A percentile compares a stretch with the other conserved stretches of the same genome.
phyloP scores from a whole-genome alignment of 2,888 invertebrate genomes.

The Cepaea hortensis region DNA sequence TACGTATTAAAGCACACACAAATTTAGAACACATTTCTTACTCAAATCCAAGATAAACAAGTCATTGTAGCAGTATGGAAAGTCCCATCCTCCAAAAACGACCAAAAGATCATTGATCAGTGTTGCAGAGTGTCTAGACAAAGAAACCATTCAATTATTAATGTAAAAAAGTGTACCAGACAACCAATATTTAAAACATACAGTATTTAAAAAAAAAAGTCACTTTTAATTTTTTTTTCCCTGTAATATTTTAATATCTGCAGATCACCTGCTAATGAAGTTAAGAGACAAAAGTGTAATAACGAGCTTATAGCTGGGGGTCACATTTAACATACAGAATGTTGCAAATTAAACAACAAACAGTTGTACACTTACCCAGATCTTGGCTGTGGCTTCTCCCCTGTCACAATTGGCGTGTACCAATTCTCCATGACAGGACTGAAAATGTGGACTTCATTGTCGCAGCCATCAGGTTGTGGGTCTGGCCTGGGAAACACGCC shows the following conservation, averaged over 20 bases:
- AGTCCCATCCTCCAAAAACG: constrained; percentile 76
- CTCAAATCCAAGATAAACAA: constrained; percentile 73
- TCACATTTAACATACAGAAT: no score
- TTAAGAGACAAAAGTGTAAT: background rate
- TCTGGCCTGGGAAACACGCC: constrained; percentile 73
- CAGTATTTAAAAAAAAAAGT: background rate
- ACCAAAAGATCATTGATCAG: constrained; percentile 72
- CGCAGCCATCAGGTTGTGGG: constrained; percentile 74
- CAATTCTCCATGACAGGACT: constrained; percentile 74
- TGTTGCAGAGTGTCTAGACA: constrained; percentile 72
- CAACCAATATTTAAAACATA: background rate
- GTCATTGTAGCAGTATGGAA: constrained; percentile 73
- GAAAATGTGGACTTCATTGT: constrained; percentile 74
- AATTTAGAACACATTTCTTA: constrained; percentile 55
- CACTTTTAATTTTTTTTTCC: no score
- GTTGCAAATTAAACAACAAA: no score
- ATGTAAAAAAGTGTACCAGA: background rate
- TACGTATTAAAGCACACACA: background rate
- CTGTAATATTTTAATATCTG: no score
- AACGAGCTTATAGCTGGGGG: no score
- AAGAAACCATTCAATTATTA: background rate
- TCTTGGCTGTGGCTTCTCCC: constrained; percentile 70
- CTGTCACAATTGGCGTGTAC: constrained; percentile 73
- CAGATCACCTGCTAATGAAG: no score
- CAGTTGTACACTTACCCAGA: constrained; percentile 67